A percentile compares a stretch with the other conserved stretches of the same genome.
These are phyloP conservation scores for Galbula dea DNA, from an alignment of 2,113 vertebrate genomes.

Conservation along the genomic window DNA sequence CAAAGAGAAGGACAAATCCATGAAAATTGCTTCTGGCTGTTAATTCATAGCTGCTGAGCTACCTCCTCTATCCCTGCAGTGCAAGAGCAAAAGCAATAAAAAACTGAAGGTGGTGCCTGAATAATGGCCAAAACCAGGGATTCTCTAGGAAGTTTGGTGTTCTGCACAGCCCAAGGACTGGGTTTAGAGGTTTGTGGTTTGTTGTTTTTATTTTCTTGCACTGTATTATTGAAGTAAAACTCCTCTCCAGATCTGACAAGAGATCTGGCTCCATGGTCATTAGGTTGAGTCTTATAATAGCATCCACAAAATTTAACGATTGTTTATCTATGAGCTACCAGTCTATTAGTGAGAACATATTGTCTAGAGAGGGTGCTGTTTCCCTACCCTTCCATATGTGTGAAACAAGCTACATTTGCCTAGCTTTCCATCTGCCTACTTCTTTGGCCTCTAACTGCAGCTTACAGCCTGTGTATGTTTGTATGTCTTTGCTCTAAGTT, in stretches of 20 bases:
- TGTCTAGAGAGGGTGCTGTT: neutral
- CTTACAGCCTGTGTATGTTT: neutral
- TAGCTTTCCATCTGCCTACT: neutral
- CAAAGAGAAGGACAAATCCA: slow-evolving; percentile 45
- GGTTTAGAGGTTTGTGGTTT: too few relatives aligned
- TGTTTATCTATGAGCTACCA: neutral
- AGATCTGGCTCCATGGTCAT: neutral
- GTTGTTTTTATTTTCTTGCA: neutral
- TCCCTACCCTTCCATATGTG: neutral
- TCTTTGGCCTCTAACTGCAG: neutral
- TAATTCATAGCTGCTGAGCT: slow-evolving; percentile 1
- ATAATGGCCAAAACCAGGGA: neutral
- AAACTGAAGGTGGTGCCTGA: neutral
- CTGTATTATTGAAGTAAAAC: neutral
- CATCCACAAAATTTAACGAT: neutral
- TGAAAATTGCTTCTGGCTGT: slow-evolving; percentile 32
- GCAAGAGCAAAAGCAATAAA: slow-evolving; percentile 14
- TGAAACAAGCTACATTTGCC: neutral
- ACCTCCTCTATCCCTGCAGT: neutral
- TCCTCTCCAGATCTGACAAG: neutral
- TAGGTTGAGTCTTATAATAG: neutral
- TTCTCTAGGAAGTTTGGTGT: neutral
- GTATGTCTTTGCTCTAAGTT: neutral
- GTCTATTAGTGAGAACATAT: neutral
- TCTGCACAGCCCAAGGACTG: neutral